phyloP scores from a whole-genome alignment of 2,797 vertebrate species.

The Myripristis murdjan region DNA sequence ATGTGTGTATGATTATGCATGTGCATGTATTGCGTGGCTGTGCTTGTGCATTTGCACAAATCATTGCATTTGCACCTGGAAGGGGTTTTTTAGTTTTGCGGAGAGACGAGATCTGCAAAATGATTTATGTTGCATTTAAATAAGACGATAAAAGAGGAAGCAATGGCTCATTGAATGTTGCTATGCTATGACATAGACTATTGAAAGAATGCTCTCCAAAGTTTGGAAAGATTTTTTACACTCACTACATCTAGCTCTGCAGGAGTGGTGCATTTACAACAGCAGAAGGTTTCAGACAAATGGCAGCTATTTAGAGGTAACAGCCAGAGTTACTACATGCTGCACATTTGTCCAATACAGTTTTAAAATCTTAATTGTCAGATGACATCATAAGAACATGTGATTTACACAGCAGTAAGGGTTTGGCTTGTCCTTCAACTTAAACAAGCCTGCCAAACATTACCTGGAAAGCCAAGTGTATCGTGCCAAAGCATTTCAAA shows the following conservation, averaged over 20 bases:
- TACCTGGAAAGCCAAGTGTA: no score
- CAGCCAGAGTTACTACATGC: conserved; percentile 23
- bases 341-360: conserved; percentile 28
- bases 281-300: neutral
- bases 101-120: neutral
- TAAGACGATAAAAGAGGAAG: conserved; percentile 13
- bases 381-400: conserved; percentile 42
- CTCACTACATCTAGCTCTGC: neutral
- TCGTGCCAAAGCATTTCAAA: no score
- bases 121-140: neutral
- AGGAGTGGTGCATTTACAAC: conserved; percentile 12
- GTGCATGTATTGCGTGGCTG: neutral
- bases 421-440: conserved; percentile 19
- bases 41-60: neutral
- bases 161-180: conserved; percentile 9
- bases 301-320: conserved; percentile 14
- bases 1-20: neutral
- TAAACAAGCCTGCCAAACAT: no score
- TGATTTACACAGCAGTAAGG: conserved; percentile 32
- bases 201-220: neutral
- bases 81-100: neutral
- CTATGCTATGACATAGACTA: neutral
- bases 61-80: neutral
- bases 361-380: conserved; percentile 54
- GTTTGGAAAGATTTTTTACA: conserved; percentile 3